phyloP scores from a whole-genome alignment of 2,797 vertebrate species.

The Picus viridis region DNA sequence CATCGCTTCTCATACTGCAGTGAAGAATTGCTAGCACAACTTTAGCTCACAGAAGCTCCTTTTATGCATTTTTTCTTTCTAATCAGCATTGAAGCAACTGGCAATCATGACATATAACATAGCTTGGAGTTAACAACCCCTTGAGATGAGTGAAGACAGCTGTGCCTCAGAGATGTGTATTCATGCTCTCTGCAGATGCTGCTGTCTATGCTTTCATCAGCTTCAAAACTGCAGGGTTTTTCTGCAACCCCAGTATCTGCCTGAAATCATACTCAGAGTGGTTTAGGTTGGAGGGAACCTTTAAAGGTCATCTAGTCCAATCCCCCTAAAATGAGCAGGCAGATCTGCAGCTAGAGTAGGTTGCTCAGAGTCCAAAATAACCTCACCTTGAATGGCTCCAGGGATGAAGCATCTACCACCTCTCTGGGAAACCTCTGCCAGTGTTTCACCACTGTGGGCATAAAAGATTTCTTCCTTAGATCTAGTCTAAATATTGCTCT shows the following conservation, averaged over 20 bases:
- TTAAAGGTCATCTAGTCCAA: background rate
- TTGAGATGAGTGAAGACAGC: slow-evolving; percentile 40
- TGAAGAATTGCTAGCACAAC: background rate
- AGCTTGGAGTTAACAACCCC: slow-evolving; percentile 6
- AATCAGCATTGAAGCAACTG: slow-evolving; percentile 19
- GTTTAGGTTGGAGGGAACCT: background rate
- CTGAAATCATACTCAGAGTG: background rate
- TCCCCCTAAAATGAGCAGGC: background rate
- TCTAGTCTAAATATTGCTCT: background rate
- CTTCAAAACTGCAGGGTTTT: background rate
- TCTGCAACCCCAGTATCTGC: background rate
- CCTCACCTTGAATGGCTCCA: background rate
- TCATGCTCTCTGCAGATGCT: slow-evolving; percentile 47
- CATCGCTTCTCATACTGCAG: background rate
- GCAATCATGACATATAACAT: background rate
- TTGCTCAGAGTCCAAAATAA: background rate
- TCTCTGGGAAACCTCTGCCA: background rate
- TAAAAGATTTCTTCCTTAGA: background rate
- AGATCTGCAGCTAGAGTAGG: background rate
- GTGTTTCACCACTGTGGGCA: background rate
- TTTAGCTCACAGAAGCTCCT: background rate
- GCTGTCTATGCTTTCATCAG: background rate
- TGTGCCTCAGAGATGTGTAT: background rate
- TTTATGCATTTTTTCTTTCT: slow-evolving; percentile 1
- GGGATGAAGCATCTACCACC: background rate